Conservation (phyloP, 2,888 invertebrate species). For the Erebia aethiops region DNA sequence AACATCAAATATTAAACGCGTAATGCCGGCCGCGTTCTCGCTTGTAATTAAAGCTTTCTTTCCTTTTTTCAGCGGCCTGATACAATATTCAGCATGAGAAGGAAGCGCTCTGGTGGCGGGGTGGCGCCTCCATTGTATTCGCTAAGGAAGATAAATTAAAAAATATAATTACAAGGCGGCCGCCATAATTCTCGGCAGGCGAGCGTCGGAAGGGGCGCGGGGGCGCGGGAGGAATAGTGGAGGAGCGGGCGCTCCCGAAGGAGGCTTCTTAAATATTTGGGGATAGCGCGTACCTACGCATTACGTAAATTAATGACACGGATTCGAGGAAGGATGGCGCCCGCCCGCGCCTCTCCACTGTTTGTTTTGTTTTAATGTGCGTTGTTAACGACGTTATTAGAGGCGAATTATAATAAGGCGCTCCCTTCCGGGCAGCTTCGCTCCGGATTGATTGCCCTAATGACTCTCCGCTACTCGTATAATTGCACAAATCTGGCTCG, state of each 20-base stretch:
- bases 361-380: constrained; percentile 83
- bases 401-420: constrained; percentile 72
- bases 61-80: constrained; percentile 83
- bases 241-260: constrained; percentile 80
- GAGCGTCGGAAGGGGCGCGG: constrained; percentile 64
- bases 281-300: constrained; percentile 84
- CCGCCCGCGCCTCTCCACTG: constrained; percentile 68
- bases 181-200: constrained; percentile 84
- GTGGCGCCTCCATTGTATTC: constrained; percentile 84
- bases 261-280: constrained; percentile 84
- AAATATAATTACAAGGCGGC: constrained; percentile 87
- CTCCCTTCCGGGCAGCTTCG: constrained; percentile 46
- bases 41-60: constrained; percentile 83
- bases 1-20: constrained; percentile 81
- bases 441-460: constrained; percentile 73
- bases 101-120: constrained; percentile 81
- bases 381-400: constrained; percentile 82
- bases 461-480: constrained; percentile 75
- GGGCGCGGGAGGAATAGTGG: constrained; percentile 70
- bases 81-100: constrained; percentile 83
- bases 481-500: constrained; percentile 74
- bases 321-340: constrained; percentile 83
- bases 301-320: constrained; percentile 84
- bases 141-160: constrained; percentile 88
- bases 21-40: constrained; percentile 80